These are phyloP conservation scores for Trachops cirrhosus DNA, from an alignment of 2,797 vertebrate genomes.

Conservation along the genomic window DNA sequence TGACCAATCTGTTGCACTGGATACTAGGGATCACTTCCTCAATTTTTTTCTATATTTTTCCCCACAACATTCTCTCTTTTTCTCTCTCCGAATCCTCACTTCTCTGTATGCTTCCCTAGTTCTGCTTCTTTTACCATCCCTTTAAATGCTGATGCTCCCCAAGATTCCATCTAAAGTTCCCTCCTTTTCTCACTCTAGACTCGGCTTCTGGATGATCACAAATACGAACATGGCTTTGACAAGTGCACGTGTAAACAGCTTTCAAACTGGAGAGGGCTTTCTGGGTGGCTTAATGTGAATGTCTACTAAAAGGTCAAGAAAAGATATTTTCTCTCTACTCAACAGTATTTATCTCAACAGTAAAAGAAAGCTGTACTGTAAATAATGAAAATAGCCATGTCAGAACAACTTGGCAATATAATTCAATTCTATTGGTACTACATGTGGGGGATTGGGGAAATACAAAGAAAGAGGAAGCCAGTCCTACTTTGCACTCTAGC, in stretches of 20 bases:
- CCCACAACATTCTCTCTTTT: not conserved
- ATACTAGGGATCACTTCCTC: not conserved
- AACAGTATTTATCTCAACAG: not conserved
- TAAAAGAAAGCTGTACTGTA: not conserved
- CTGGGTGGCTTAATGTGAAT: not conserved
- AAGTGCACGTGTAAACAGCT: not conserved
- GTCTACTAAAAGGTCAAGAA: not conserved
- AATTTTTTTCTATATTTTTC: not conserved
- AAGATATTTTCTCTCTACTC: not conserved
- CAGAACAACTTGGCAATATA: not conserved
- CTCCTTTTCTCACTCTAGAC: not conserved
- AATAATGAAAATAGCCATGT: conserved; percentile 40
- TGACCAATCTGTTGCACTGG: not conserved
- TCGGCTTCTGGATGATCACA: not conserved
- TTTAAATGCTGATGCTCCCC: not conserved
- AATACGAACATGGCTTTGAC: not conserved
- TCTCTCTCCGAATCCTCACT: not conserved
- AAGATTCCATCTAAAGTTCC: not conserved
- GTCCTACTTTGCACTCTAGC: not conserved
- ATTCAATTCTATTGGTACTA: not conserved
- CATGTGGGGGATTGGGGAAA: not conserved
- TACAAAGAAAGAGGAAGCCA: not conserved
- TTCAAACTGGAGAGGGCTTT: not conserved
- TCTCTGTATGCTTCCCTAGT: not conserved
- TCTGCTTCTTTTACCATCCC: not conserved